phyloP scores from a whole-genome alignment of 2,797 vertebrate genomes.

The Typhlichthys subterraneus region DNA sequence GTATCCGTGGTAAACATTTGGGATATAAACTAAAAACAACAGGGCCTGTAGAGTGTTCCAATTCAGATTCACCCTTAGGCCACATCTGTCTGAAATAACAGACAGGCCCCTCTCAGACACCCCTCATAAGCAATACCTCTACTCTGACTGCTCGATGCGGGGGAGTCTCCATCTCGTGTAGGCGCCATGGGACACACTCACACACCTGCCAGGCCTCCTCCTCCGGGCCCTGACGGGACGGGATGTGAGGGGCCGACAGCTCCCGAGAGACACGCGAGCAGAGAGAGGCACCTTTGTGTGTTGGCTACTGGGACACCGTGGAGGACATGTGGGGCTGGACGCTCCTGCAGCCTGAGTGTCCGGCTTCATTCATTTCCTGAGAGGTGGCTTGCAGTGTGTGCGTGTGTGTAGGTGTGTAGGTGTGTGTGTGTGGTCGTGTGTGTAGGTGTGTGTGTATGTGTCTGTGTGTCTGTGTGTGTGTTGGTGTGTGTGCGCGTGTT shows the following conservation, averaged over 20 bases:
- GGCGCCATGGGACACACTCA: conserved; percentile 31
- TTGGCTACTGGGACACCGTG: conserved; percentile 15
- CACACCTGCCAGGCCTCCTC: conserved; percentile 61
- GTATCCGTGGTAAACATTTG: background rate
- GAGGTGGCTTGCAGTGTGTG: conserved; percentile 25
- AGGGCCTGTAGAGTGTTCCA: background rate
- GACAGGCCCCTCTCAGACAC: conserved; percentile 17
- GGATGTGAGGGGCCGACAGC: conserved; percentile 52
- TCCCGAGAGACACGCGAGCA: conserved; percentile 48
- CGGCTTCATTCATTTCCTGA: conserved; percentile 43
- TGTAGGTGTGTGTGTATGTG: background rate
- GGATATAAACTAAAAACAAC: background rate
- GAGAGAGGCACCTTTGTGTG: conserved; percentile 41
- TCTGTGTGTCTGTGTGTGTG: conserved; percentile 5
- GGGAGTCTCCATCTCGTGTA: conserved; percentile 31
- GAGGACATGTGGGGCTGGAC: conserved; percentile 33
- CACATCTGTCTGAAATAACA: conserved; percentile 55
- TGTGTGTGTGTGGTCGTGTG: background rate
- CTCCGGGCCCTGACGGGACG: conserved; percentile 36
- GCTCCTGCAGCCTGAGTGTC: conserved; percentile 31
- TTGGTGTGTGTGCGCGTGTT: background rate
- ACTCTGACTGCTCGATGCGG: conserved; percentile 28
- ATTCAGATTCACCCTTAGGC: background rate
- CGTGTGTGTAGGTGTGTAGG: conserved; percentile 7
- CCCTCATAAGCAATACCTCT: conserved; percentile 1